Base-by-base conservation (phyloP, 1,140 invertebrate genomes). In the Uloborus diversus region DNA sequence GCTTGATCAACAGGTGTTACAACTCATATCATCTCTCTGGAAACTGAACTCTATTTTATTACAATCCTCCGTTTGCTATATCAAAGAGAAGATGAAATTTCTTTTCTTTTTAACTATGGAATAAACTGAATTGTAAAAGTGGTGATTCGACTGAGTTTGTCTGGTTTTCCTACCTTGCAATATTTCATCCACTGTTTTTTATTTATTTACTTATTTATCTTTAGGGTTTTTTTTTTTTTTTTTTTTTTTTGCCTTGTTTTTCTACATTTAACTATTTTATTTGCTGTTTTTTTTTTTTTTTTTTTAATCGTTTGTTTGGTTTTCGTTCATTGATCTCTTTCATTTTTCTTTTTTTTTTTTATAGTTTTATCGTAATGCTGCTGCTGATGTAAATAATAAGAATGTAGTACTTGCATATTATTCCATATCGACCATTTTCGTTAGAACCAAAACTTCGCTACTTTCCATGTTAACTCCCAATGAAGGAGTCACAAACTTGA, bases 31-130 rank as follows among this genome's bases (percentile, higher is more conserved):
- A 56, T 68, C 61, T 51, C 51, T 20, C 62, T 17, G 53, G n/a
- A 42, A 33, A 32, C 30, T 37, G 23, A 68, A 14, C 42, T 68
- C 47, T 70, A 70, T 70, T 70, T 70, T 70, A 70, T 70, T 70
- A 70, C 32, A 33, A 14, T 70, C 25, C 57, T 70, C n/a, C 51
- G 30, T 57, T 57, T 47, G 20, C 66, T 51, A 70, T 70, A 56
- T 20, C 20, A 35, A 33, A 42, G 17, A 42, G 37, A 42, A 42
- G 37, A 42, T 13, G 9, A 42, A 42, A 42, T 9, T 42, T 13
- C 17, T 42, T n/a, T n/a, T n/a, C n/a, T n/a, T n/a, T n/a, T n/a
- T n/a, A n/a, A n/a, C n/a, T n/a, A n/a, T n/a, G n/a, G n/a, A n/a
- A n/a, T n/a, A n/a, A n/a, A n/a, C n/a, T n/a, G n/a, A 42, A 42